Evolutionary conservation across 2,888 invertebrate species (phyloP), one percentile per base, ranked within the genome.

Genomic region (Sussaba pulchella): DNA sequence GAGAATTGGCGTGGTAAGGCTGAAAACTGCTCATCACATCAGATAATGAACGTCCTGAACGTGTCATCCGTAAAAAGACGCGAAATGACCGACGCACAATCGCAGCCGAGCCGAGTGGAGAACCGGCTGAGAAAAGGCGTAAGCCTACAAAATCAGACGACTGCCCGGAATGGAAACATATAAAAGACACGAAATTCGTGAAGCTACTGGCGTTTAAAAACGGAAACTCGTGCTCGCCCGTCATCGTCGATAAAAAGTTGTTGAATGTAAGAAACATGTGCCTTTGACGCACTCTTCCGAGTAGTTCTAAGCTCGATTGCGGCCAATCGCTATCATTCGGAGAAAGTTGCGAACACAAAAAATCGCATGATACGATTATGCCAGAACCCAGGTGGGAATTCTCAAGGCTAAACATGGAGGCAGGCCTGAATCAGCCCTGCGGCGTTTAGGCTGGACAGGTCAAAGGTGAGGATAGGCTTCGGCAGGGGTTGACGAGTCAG

Each of bases 1-100:
- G 75, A 83, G 45, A 31, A 82, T 9, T 83, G 79, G 80, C 71
- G 77, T 43, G 80, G 78, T 14, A 54, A 63, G 39, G 61, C 61
- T 10, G 57, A 9, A 61, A 74, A 73, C 10, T 6, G 10, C 2
- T 10, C 0, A 14, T 39, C 26, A 47, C 24, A 14, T 3, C 54
- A 8, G 19, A 64, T 10, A n/a, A 41, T n/a, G n/a, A n/a, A n/a
- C n/a, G n/a, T n/a, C 6, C 31, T 2, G 31, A 31, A 5, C 31
- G n/a, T n/a, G n/a, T n/a, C n/a, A n/a, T n/a, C n/a, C n/a, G n/a
- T n/a, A n/a, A n/a, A n/a, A n/a, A 31, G 4, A 31, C 4, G 6
- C 2, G 2, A 2, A 5, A 2, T 2, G 31, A 31, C 6, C n/a
- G n/a, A n/a, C 31, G 6, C 31, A 31, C 4, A 31, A 31, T 31